A percentile compares a stretch with the other conserved stretches of the same genome.
Conservation (phyloP, 1,140 invertebrate genomes). For the Bombus soroeensis region DNA sequence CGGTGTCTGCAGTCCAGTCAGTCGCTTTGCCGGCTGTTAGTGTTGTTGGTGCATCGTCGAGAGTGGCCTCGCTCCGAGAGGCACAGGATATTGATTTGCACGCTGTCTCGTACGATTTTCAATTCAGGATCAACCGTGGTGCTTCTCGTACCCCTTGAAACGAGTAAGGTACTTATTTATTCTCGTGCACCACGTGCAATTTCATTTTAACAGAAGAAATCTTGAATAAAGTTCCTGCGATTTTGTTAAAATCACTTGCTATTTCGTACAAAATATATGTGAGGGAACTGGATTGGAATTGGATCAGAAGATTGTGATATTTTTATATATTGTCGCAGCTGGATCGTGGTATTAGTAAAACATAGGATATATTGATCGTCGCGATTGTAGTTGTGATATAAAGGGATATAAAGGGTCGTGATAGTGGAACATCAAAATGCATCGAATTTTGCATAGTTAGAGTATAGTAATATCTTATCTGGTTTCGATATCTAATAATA, state of each 20-base stretch:
- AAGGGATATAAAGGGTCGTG: not conserved
- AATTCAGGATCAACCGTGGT: conserved; percentile 8
- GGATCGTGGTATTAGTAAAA: too few species aligned
- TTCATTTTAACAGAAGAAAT: not conserved
- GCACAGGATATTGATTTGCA: conserved; percentile 31
- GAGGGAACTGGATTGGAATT: too few species aligned
- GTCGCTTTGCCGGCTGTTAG: conserved; percentile 37
- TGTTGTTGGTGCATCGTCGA: conserved; percentile 21
- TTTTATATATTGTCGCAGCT: not conserved
- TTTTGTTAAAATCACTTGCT: not conserved
- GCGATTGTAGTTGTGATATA: too few species aligned
- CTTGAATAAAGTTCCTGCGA: not conserved
- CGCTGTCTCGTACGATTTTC: conserved; percentile 3
- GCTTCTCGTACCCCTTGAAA: not conserved
- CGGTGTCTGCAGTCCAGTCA: conserved; percentile 18
- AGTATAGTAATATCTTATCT: not conserved
- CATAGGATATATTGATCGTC: not conserved
- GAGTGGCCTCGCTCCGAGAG: conserved; percentile 2
- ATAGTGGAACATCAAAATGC: not conserved
- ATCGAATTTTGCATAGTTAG: not conserved
- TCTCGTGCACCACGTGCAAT: not conserved
- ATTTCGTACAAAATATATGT: not conserved
- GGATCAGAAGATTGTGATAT: not conserved
- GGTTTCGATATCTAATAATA: not conserved
- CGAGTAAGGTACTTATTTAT: conserved; percentile 23